A percentile compares a stretch with the other conserved stretches of the same genome.
phyloP scores from a whole-genome alignment of 1,140 invertebrate species.

The Stenopsyche tienmushanensis region DNA sequence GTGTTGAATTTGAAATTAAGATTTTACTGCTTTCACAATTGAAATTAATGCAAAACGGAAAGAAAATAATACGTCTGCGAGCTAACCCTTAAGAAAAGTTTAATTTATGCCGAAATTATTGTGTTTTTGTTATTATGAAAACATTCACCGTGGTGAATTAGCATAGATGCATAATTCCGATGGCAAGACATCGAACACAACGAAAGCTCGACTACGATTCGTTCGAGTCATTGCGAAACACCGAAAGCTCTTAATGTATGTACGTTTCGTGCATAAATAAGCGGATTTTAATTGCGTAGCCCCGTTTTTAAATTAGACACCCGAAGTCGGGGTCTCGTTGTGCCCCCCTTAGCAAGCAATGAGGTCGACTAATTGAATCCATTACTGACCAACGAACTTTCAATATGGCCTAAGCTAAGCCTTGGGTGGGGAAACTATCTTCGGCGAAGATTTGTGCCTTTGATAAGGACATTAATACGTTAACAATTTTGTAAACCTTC shows the following conservation, averaged over 20 bases:
- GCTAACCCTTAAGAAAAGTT: no score
- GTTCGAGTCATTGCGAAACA: slow-evolving; percentile 15
- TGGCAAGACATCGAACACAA: background rate
- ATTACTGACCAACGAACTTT: slow-evolving; percentile 37
- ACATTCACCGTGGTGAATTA: no score
- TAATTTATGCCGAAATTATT: background rate
- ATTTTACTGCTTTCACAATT: no score
- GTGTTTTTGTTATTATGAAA: no score
- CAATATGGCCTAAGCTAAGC: slow-evolving; percentile 36
- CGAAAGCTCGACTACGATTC: no score
- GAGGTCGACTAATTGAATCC: slow-evolving; percentile 34
- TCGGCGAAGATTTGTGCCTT: slow-evolving; percentile 24
- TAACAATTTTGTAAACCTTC: no score
- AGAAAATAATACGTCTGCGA: no score
- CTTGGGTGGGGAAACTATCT: slow-evolving; percentile 35
- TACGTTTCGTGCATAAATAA: background rate
- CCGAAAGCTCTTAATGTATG: background rate
- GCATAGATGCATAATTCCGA: no score
- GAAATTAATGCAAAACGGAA: no score
- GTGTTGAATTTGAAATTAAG: no score
- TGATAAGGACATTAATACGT: background rate
- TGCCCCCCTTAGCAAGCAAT: background rate
- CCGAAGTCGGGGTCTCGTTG: background rate
- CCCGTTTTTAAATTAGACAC: background rate
- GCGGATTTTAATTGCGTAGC: background rate